Conservation (phyloP, 1,140 invertebrate genomes). For the Brachionus koreanus region DNA sequence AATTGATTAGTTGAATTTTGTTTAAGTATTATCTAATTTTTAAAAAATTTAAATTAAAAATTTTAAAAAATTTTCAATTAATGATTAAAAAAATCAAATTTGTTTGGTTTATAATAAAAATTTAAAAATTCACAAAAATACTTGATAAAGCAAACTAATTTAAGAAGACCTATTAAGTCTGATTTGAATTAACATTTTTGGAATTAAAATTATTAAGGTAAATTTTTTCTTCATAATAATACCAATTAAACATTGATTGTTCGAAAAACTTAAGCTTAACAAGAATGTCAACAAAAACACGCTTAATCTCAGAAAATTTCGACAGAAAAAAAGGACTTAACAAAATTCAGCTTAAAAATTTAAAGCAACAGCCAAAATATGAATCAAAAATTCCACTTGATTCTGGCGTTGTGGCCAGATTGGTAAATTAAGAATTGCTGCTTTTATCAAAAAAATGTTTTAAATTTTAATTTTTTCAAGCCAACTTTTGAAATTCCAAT, state of each 20-base stretch:
- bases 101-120: no score
- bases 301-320: slow-evolving; percentile 11
- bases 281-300: neutral
- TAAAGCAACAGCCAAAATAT: neutral
- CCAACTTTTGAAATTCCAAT: slow-evolving; percentile 19
- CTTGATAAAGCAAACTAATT: neutral
- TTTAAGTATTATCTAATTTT: no score
- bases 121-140: neutral
- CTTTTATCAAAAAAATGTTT: neutral
- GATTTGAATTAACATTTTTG: neutral
- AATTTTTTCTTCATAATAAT: neutral
- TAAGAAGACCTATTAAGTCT: neutral
- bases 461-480: neutral
- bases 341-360: slow-evolving; percentile 9
- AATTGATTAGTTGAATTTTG: no score
- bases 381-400: neutral
- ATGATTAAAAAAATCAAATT: no score
- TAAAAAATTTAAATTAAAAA: no score
- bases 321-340: neutral
- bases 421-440: neutral
- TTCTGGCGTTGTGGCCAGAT: slow-evolving; percentile 16
- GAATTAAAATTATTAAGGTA: neutral
- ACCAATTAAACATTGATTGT: neutral
- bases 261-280: neutral
- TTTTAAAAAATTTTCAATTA: no score